Percentiles rank a stretch among this genome's conserved stretches.
Evolutionary conservation across 2,888 invertebrate species (phyloP).

Genomic region (Sinodicranocentrus sp.): DNA sequence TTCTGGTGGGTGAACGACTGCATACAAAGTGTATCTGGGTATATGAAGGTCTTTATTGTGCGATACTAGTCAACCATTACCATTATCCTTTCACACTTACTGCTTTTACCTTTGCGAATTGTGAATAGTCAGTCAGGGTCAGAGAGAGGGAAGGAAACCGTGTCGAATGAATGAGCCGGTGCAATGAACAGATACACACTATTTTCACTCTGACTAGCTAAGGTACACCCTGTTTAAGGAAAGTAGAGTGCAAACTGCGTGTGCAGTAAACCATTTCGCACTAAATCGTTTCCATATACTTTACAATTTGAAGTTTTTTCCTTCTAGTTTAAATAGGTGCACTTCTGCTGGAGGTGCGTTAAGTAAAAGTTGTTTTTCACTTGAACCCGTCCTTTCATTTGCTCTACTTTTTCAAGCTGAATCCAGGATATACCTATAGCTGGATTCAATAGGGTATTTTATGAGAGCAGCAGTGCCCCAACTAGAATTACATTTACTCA

Average conservation of each 20-base stretch:
- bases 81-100: slow-evolving; percentile 32
- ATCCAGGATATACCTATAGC: not conserved
- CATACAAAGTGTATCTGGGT: not conserved
- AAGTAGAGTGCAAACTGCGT: not conserved
- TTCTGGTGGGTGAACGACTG: not conserved
- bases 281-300: not conserved
- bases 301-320: not conserved
- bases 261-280: not conserved
- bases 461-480: not conserved
- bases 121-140: slow-evolving; percentile 22
- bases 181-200: not conserved
- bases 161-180: not conserved
- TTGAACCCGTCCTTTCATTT: not conserved
- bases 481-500: slow-evolving; percentile 32
- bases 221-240: not conserved
- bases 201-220: not conserved
- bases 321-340: slow-evolving; percentile 33
- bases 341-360: not conserved
- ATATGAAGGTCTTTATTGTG: slow-evolving; percentile 28
- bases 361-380: slow-evolving; percentile 20
- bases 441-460: slow-evolving; percentile 7
- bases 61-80: slow-evolving; percentile 21
- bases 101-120: slow-evolving; percentile 15
- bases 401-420: not conserved
- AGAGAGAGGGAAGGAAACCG: not conserved